phyloP scores from a whole-genome alignment of 30 jellyfish, hydroid and myxozoan species.

The Chironex yamaguchii region DNA sequence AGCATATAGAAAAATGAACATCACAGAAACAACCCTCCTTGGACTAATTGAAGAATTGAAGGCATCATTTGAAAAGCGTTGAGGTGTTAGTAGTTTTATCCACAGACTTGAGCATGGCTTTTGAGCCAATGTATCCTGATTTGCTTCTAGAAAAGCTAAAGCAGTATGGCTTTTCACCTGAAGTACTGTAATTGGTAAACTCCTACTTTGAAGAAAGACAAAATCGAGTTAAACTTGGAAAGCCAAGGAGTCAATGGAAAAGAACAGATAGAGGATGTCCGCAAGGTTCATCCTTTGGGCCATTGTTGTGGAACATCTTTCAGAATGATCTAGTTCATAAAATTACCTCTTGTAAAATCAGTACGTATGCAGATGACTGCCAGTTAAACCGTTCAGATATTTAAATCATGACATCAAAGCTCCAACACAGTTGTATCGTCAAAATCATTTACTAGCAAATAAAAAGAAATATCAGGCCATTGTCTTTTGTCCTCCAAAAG shows the following conservation, averaged over 20 bases:
- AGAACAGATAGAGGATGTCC: constrained; percentile 50
- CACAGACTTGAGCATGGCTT: constrained; percentile 63
- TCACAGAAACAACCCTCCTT: constrained; percentile 37
- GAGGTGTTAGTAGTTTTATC: constrained; percentile 39
- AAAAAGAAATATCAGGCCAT: too few relatives aligned
- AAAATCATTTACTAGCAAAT: too few relatives aligned
- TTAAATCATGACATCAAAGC: constrained; percentile 10
- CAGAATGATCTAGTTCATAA: constrained; percentile 54
- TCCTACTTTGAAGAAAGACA: constrained; percentile 40
- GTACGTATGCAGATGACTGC: constrained; percentile 64
- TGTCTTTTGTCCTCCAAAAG: too few relatives aligned
- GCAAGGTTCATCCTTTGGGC: constrained; percentile 59
- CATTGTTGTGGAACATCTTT: constrained; percentile 53
- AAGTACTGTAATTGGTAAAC: constrained; percentile 26
- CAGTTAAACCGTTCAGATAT: constrained; percentile 46
- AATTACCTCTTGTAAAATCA: constrained; percentile 11
- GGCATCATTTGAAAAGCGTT: constrained; percentile 14
- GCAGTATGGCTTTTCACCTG: constrained; percentile 8
- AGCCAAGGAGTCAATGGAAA: constrained; percentile 45
- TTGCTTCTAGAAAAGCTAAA: constrained; percentile 23
- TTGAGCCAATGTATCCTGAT: constrained; percentile 40
- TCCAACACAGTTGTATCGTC: too few relatives aligned
- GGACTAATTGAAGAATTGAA: constrained; percentile 28
- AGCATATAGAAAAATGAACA: constrained; percentile 41
- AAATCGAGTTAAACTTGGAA: constrained; percentile 45